A percentile compares a stretch with the other conserved stretches of the same genome.
These are phyloP conservation scores for Drosophila erecta DNA, from an alignment of 1,140 invertebrate genomes.

Conservation along the genomic window DNA sequence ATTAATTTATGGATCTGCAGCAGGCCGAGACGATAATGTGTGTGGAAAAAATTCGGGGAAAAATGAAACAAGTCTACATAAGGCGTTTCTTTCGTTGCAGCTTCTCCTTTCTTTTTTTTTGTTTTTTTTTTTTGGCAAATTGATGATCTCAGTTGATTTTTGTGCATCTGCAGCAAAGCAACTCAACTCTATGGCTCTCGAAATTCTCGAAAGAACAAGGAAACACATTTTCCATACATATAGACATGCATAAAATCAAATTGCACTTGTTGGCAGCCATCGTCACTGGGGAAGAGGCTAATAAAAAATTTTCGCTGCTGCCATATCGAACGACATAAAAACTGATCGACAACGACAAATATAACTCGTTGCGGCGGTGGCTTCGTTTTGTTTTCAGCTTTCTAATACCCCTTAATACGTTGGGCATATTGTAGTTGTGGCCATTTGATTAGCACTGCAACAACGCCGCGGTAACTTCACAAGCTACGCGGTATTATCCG, in stretches of 20 bases:
- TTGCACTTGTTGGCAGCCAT: constrained; percentile 79
- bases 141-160: constrained; percentile 25
- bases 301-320: constrained; percentile 79
- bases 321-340: constrained; percentile 82
- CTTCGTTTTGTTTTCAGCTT: constrained; percentile 29
- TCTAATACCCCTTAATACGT: neutral
- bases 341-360: constrained; percentile 83
- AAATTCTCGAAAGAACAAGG: constrained; percentile 39
- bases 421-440: too few species aligned
- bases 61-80: constrained; percentile 3
- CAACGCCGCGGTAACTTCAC: neutral
- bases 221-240: constrained; percentile 37
- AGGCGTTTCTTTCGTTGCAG: neutral
- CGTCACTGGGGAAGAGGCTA: constrained; percentile 64
- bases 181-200: constrained; percentile 22
- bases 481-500: neutral
- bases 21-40: constrained; percentile 8
- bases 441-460: neutral
- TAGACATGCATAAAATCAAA: constrained; percentile 62
- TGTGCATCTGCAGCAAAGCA: constrained; percentile 18
- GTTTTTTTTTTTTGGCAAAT: neutral
- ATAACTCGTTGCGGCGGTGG: constrained; percentile 55
- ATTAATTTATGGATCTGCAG: constrained; percentile 69
- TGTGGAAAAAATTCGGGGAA: constrained; percentile 1
- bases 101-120: neutral